A percentile compares a stretch with the other conserved stretches of the same genome.
Evolutionary conservation across 2,113 vertebrate genomes (phyloP).

Genomic region (Ctenomys sociabilis): DNA sequence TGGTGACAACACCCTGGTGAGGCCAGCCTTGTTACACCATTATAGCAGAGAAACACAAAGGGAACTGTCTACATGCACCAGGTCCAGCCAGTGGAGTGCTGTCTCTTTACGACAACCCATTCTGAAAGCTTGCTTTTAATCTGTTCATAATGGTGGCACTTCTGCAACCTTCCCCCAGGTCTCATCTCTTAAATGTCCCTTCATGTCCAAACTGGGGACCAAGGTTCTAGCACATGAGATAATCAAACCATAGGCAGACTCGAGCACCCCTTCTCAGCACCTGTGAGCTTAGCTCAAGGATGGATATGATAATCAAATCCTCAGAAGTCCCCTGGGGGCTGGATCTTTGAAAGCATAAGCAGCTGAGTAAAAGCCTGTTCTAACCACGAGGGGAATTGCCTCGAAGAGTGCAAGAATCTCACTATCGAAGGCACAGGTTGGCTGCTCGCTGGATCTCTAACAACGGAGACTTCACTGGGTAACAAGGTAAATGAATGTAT

Average conservation of each 20-base stretch:
- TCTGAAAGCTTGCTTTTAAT: neutral
- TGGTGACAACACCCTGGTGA: neutral
- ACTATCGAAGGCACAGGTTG: neutral
- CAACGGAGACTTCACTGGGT: neutral
- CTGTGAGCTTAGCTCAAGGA: neutral
- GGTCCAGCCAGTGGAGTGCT: neutral
- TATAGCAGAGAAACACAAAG: neutral
- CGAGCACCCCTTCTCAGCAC: neutral
- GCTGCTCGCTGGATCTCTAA: neutral
- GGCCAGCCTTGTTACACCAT: neutral
- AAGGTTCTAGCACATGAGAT: neutral
- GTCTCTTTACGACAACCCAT: neutral
- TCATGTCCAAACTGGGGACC: neutral
- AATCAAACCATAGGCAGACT: neutral
- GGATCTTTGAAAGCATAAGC: slow-evolving; percentile 3
- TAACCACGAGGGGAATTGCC: neutral
- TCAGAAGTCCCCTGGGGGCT: neutral
- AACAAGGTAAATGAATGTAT: slow-evolving; percentile 71
- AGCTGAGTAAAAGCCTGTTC: neutral
- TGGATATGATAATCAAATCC: neutral
- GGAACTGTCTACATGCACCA: neutral
- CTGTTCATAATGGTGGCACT: too few relatives aligned
- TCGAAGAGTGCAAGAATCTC: neutral
- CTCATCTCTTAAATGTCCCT: neutral
- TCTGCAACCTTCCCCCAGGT: neutral